Base-by-base conservation (phyloP, 1,140 invertebrate genomes). In the Telenomus remus region DNA sequence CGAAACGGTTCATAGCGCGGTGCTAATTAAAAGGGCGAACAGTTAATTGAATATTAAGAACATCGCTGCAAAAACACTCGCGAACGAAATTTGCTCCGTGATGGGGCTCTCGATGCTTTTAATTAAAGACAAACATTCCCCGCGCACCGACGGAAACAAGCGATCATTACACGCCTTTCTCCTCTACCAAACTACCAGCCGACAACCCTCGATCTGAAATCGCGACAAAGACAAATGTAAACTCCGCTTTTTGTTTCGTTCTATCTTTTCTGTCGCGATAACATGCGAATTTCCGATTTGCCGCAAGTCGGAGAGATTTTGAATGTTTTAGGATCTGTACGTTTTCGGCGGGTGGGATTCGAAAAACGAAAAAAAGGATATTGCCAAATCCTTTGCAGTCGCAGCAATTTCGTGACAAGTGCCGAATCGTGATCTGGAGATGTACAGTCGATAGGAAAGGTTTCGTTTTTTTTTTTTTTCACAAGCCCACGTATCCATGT, bases 31-130 rank as follows among this genome's bases (percentile, higher is more conserved):
- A 86, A 83, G 77, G 78, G 74, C 54, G 64, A 64, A 39, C 71
- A 73, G 79, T 84, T 86, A 86, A 87, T 87, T 85, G 84, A 85
- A 84, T 85, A 86, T 87, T 86, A 86, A 86, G 82, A 82, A 84
- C 81, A 81, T 79, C 78, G 76, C 76, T 59, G 50, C n/a, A n/a
- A 72, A 9, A 66, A 71, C 73, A 69, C 76, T 78, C 53, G 39
- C 50, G 79, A 71, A 56, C 70, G 59, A 80, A 75, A 73, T 71
- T 76, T 57, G 51, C 56, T 57, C 27, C 47, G n/a, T 6, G 43
- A 70, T 43, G 61, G 66, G 44, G 27, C 19, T 72, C 50, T 61
- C 74, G 77, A 81, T 70, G 79, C 64, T 80, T 86, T 86, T 86
- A 87, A 87, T 87, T 87, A 87, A 87, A 87, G 84, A 82, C 83